These are phyloP conservation scores for Lonchura striata DNA, from an alignment of 2,113 vertebrate genomes.

Conservation along the genomic window DNA sequence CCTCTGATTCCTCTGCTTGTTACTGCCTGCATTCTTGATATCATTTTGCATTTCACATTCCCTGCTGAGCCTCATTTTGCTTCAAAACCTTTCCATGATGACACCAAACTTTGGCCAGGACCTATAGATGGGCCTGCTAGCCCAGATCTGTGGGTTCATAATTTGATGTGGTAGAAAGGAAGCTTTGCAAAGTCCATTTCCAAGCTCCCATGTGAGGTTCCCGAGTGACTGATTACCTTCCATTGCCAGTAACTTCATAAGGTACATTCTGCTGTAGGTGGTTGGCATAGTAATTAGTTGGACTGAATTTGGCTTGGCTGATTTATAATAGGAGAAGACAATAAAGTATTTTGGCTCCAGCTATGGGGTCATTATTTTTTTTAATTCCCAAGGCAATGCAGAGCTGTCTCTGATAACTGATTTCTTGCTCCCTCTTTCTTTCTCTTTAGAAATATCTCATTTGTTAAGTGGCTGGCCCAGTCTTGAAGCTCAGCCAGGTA, in stretches of 20 bases:
- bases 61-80: not conserved
- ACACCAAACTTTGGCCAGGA: not conserved
- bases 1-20: not conserved
- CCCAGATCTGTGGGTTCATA: not conserved
- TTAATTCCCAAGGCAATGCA: constrained; percentile 39
- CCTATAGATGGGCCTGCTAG: not conserved
- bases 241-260: not conserved
- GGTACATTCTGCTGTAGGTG: not conserved
- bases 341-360: constrained; percentile 30
- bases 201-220: not conserved
- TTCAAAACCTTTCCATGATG: not conserved
- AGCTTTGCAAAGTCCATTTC: not conserved
- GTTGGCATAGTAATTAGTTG: not conserved
- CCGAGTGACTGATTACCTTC: not conserved
- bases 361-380: constrained; percentile 14
- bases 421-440: not conserved
- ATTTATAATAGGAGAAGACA: constrained; percentile 17
- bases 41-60: not conserved
- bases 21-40: not conserved
- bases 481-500: constrained; percentile 38
- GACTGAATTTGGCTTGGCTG: not conserved
- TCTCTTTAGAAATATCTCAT: constrained; percentile 37
- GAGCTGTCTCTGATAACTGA: constrained; percentile 27
- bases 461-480: constrained; percentile 25
- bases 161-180: not conserved